Conservation (phyloP, 1,140 invertebrate genomes). For the Sinella curviseta region DNA sequence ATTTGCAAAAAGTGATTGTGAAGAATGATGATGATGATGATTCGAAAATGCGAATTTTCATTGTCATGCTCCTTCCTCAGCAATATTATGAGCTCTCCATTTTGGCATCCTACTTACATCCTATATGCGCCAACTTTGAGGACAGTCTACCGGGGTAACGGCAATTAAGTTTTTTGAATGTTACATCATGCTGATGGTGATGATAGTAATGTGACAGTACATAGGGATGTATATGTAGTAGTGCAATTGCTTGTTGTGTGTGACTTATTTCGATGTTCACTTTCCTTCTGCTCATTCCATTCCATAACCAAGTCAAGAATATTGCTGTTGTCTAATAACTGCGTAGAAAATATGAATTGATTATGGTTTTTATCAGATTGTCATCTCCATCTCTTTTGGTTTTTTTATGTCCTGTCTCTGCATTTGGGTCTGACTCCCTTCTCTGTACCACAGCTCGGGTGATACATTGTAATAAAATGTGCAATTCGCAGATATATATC, state of each 20-base stretch:
- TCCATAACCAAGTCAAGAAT: slow-evolving; percentile 22
- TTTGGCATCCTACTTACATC: neutral
- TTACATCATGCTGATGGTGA: neutral
- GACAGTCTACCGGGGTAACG: neutral
- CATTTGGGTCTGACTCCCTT: neutral
- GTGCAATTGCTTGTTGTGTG: no score
- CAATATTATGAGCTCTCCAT: neutral
- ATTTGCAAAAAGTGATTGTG: neutral
- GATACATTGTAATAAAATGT: neutral
- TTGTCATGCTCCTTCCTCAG: neutral
- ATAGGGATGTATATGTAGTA: no score
- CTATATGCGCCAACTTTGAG: neutral
- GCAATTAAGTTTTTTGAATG: neutral
- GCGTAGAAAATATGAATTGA: slow-evolving; percentile 22
- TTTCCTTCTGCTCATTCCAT: neutral
- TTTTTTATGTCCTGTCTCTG: neutral
- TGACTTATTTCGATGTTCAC: neutral
- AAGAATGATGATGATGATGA: neutral
- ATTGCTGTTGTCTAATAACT: slow-evolving; percentile 15
- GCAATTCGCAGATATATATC: neutral
- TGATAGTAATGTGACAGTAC: no score
- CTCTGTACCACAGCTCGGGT: neutral
- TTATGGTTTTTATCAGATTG: slow-evolving; percentile 17
- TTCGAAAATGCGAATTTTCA: neutral
- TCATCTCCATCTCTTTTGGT: neutral